A percentile compares a stretch with the other conserved stretches of the same genome.
phyloP scores from a whole-genome alignment of 2,113 vertebrate species.

The Bos javanicus region DNA sequence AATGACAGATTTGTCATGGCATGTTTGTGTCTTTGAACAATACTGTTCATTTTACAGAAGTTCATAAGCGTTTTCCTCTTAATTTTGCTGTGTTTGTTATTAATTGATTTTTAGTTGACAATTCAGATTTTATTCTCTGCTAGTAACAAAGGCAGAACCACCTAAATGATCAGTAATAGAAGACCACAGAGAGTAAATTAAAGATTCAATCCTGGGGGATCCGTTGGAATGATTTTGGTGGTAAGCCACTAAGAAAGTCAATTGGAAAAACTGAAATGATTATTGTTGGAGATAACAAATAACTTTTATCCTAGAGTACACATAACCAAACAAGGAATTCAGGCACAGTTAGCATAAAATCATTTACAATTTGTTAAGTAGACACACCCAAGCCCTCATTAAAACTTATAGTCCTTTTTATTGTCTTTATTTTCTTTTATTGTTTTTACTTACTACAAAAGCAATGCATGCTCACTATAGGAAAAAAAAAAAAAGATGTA shows the following conservation, averaged over 20 bases:
- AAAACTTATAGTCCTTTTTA: background rate
- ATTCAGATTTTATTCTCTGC: background rate
- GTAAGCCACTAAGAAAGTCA: background rate
- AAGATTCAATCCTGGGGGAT: background rate
- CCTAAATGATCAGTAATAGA: background rate
- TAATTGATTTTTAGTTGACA: background rate
- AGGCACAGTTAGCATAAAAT: background rate
- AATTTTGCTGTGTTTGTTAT: background rate
- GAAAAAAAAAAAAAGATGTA: background rate
- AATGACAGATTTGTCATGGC: background rate
- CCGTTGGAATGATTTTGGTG: background rate
- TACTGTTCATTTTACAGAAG: background rate
- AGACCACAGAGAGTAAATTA: background rate
- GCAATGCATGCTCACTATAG: background rate
- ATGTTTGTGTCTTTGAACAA: background rate
- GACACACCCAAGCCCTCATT: background rate
- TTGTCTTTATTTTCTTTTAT: background rate
- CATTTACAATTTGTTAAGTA: background rate
- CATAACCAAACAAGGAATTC: background rate
- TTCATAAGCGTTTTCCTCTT: background rate
- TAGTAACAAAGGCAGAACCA: background rate
- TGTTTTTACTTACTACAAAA: conserved; percentile 2
- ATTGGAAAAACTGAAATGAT: background rate
- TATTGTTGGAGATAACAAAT: background rate
- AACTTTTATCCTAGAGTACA: background rate